Percentiles rank a stretch among this genome's conserved stretches.
phyloP scores from a whole-genome alignment of 1,140 invertebrate species.

The Microplitis mediator region DNA sequence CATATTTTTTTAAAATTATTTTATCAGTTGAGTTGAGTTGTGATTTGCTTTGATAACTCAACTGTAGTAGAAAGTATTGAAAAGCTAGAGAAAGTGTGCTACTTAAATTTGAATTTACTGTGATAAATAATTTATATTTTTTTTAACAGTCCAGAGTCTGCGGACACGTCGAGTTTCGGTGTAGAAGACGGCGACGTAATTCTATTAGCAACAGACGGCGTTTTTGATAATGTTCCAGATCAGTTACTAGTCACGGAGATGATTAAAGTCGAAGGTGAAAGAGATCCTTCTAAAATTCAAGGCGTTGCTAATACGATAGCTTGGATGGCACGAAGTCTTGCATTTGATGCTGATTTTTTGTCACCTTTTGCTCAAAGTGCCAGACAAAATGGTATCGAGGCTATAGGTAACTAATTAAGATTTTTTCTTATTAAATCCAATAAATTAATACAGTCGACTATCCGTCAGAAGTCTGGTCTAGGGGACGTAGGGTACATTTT shows the following conservation, averaged over 20 bases:
- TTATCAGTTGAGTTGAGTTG: too few species aligned
- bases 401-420: slow-evolving; percentile 72
- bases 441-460: too few species aligned
- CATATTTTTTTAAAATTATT: neutral
- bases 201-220: slow-evolving; percentile 93
- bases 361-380: slow-evolving; percentile 95
- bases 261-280: slow-evolving; percentile 72
- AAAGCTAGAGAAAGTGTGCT: too few species aligned
- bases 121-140: neutral
- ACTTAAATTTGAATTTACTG: neutral
- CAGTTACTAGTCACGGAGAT: slow-evolving; percentile 84
- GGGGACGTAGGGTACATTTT: too few species aligned
- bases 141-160: slow-evolving; percentile 80
- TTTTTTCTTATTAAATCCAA: neutral
- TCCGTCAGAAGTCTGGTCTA: too few species aligned
- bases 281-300: slow-evolving; percentile 78
- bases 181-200: slow-evolving; percentile 96
- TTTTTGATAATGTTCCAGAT: slow-evolving; percentile 97
- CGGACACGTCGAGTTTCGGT: slow-evolving; percentile 86
- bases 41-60: neutral
- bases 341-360: slow-evolving; percentile 92
- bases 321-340: slow-evolving; percentile 89
- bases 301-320: slow-evolving; percentile 92
- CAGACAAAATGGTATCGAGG: slow-evolving; percentile 88
- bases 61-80: too few species aligned